A percentile compares a stretch with the other conserved stretches of the same genome.
Conservation (phyloP, 2,113 vertebrate species). For the Rhea pennata region DNA sequence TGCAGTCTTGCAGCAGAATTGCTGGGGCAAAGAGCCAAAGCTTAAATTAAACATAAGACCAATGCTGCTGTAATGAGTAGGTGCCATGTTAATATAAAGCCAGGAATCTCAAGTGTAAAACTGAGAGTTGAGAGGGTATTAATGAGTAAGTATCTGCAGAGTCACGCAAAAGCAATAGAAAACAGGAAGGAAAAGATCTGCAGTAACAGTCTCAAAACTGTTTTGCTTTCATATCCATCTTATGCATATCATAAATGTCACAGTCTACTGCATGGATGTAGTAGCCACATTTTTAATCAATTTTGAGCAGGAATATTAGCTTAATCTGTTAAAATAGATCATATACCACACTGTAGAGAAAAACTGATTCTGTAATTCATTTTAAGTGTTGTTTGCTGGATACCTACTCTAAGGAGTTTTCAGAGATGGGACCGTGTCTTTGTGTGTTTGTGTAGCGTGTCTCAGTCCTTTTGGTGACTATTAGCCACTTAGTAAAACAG, state of each 20-base stretch:
- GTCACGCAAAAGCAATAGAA: not conserved
- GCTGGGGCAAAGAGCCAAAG: not conserved
- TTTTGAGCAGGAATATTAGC: not conserved
- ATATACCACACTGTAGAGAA: not conserved
- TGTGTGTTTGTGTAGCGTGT: not conserved
- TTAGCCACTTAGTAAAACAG: not conserved
- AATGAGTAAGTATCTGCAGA: not conserved
- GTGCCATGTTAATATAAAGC: not conserved
- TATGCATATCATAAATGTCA: accelerated
- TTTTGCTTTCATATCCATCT: not conserved
- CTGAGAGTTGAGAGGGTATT: not conserved
- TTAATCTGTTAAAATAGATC: not conserved
- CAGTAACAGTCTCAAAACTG: not conserved
- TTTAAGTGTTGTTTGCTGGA: not conserved
- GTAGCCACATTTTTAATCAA: not conserved
- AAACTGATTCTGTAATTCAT: not conserved
- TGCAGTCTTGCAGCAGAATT: not conserved
- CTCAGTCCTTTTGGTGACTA: not conserved
- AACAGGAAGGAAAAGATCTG: not conserved
- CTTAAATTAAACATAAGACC: not conserved
- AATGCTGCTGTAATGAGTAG: not conserved
- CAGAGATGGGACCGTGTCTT: not conserved
- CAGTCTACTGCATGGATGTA: not conserved
- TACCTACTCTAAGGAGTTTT: not conserved
- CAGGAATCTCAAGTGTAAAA: not conserved